Evolutionary conservation across 2,113 vertebrate genomes (phyloP).

Genomic region (Chrysochloris asiatica): DNA sequence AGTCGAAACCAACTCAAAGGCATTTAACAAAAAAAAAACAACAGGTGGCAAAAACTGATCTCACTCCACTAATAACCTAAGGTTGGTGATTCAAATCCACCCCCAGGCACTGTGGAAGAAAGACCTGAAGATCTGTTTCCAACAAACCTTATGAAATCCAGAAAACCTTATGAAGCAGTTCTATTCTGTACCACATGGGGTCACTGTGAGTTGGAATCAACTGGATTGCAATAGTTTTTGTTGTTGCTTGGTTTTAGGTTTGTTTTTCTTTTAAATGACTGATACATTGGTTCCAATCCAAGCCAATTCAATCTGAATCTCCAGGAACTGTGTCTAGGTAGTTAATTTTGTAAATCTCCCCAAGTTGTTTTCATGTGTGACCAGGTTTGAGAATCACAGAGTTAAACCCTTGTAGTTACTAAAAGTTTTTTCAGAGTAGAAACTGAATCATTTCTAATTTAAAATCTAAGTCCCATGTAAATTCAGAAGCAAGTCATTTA

Average conservation of each 20-base stretch:
- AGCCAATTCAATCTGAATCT: neutral
- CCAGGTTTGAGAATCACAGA: neutral
- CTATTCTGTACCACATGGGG: neutral
- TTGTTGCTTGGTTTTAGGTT: neutral
- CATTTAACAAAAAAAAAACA: too few relatives aligned
- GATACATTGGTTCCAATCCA: too few relatives aligned
- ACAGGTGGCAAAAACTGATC: neutral
- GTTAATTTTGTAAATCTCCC: neutral
- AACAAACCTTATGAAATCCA: neutral
- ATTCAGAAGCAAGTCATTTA: slow-evolving; percentile 11
- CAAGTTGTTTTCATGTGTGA: neutral
- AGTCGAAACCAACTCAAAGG: too few relatives aligned
- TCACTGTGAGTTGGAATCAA: neutral
- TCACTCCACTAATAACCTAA: too few relatives aligned
- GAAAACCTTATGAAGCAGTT: neutral
- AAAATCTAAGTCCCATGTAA: neutral
- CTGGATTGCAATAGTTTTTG: neutral
- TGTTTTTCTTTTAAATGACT: too few relatives aligned
- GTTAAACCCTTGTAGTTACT: neutral
- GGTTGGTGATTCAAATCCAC: too few relatives aligned
- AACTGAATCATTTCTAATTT: neutral
- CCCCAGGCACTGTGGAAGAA: neutral
- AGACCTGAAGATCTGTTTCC: neutral
- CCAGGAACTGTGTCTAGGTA: neutral
- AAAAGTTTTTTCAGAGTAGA: neutral